phyloP scores from a whole-genome alignment of 2,888 invertebrate species.

The Eurytoma adleriae region DNA sequence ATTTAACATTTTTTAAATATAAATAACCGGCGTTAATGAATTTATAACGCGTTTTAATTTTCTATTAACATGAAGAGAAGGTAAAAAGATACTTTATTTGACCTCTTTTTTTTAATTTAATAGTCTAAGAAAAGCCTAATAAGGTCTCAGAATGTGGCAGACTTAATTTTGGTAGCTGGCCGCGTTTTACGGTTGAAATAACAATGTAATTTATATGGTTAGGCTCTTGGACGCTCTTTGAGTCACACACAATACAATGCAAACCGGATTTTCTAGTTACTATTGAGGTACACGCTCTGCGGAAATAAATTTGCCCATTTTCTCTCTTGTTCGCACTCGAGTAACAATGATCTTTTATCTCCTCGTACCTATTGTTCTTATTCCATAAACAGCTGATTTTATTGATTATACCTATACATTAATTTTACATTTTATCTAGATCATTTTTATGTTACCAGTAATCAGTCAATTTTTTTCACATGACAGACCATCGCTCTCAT shows the following conservation, averaged over 20 bases:
- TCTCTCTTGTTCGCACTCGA: constrained; percentile 7
- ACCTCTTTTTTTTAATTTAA: constrained; percentile 17
- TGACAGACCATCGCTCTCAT: no score
- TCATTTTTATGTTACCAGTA: no score
- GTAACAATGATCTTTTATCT: constrained; percentile 28
- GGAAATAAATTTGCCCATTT: constrained; percentile 49
- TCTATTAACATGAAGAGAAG: neutral
- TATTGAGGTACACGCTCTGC: constrained; percentile 6
- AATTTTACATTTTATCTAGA: constrained; percentile 4
- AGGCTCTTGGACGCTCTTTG: constrained; percentile 17
- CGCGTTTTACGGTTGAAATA: constrained; percentile 33
- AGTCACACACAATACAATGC: constrained; percentile 35
- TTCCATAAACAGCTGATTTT: constrained; percentile 17
- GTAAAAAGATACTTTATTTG: neutral
- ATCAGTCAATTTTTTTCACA: no score
- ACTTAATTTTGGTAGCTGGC: constrained; percentile 37
- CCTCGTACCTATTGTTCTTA: constrained; percentile 13
- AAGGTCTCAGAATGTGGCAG: constrained; percentile 13
- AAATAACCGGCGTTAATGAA: no score
- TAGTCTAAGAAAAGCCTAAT: constrained; percentile 23
- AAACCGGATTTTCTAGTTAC: constrained; percentile 50
- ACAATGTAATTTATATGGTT: constrained; percentile 44
- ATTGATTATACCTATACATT: constrained; percentile 23
- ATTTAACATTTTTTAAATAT: no score
- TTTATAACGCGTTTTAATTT: no score